A percentile compares a stretch with the other conserved stretches of the same genome.
Evolutionary conservation across 2,888 invertebrate species (phyloP).

Genomic region (Zaprionus lineosus): DNA sequence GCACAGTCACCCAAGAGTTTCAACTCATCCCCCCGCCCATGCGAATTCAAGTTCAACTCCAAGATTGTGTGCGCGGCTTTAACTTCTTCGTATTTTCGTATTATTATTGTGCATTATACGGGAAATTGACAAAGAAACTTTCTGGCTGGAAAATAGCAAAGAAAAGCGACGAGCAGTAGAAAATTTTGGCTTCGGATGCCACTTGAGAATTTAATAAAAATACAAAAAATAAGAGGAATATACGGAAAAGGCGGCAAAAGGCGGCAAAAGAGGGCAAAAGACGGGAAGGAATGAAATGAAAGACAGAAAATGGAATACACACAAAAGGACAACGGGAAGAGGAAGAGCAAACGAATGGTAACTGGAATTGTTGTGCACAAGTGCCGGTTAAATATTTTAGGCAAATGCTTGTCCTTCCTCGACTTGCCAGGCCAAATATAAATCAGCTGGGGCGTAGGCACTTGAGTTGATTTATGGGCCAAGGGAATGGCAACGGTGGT

Average conservation of each 20-base stretch:
- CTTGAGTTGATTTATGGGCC: slow-evolving; percentile 74
- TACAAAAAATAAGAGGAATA: no score
- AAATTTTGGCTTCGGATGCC: slow-evolving; percentile 71
- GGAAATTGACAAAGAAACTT: slow-evolving; percentile 75
- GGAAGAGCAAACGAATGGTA: slow-evolving; percentile 42
- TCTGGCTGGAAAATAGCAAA: slow-evolving; percentile 65
- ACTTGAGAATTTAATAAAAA: slow-evolving; percentile 77
- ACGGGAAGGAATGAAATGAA: no score
- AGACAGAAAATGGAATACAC: slow-evolving; percentile 5
- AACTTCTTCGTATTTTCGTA: slow-evolving; percentile 49
- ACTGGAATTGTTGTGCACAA: slow-evolving; percentile 72
- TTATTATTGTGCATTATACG: slow-evolving; percentile 70
- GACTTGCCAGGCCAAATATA: slow-evolving; percentile 61
- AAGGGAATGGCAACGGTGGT: slow-evolving; percentile 57
- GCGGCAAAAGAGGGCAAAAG: no score
- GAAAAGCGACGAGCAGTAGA: slow-evolving; percentile 34
- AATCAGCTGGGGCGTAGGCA: slow-evolving; percentile 78
- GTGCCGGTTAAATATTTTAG: slow-evolving; percentile 77
- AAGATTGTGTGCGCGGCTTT: slow-evolving; percentile 29
- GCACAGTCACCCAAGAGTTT: background rate
- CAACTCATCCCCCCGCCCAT: background rate
- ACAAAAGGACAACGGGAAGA: slow-evolving; percentile 1
- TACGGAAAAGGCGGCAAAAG: no score
- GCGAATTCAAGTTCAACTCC: slow-evolving; percentile 43
- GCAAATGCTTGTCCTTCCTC: slow-evolving; percentile 53